Conservation (phyloP, 2,888 invertebrate species). For the Xanthia togata region DNA sequence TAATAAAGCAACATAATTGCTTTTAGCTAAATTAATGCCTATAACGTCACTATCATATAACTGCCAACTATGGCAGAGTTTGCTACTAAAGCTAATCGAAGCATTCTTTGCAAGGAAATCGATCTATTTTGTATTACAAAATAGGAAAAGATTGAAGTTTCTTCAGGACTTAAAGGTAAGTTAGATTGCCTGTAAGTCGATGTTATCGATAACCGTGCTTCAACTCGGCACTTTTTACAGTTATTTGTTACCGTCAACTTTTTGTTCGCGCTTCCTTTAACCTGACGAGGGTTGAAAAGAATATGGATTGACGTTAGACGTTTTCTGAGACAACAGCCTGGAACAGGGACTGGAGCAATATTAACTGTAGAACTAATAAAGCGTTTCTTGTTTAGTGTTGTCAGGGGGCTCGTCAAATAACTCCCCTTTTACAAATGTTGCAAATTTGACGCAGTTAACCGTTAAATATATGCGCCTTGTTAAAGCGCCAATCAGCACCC, state of each 20-base stretch:
- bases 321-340: slow-evolving; percentile 4
- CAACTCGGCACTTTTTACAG: slow-evolving; percentile 40
- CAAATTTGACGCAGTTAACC: slow-evolving; percentile 71
- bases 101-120: slow-evolving; percentile 2
- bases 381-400: slow-evolving; percentile 35
- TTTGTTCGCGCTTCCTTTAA: slow-evolving; percentile 49
- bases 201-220: slow-evolving; percentile 48
- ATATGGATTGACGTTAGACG: slow-evolving; percentile 38
- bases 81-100: background rate
- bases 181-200: slow-evolving; percentile 54
- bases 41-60: background rate
- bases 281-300: slow-evolving; percentile 48
- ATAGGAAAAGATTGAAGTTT: slow-evolving; percentile 28
- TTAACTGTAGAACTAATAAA: slow-evolving; percentile 44
- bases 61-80: background rate
- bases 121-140: slow-evolving; percentile 1
- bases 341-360: background rate
- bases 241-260: slow-evolving; percentile 59
- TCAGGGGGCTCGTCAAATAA: slow-evolving; percentile 60
- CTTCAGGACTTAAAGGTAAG: slow-evolving; percentile 24
- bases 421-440: slow-evolving; percentile 61
- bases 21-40: background rate
- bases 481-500: slow-evolving; percentile 78
- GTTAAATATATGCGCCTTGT: slow-evolving; percentile 79
- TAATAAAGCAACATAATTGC: background rate